Percentiles rank a stretch among this genome's conserved stretches.
Evolutionary conservation across 2,797 vertebrate species (phyloP).

Genomic region (Chrysocyon brachyurus): DNA sequence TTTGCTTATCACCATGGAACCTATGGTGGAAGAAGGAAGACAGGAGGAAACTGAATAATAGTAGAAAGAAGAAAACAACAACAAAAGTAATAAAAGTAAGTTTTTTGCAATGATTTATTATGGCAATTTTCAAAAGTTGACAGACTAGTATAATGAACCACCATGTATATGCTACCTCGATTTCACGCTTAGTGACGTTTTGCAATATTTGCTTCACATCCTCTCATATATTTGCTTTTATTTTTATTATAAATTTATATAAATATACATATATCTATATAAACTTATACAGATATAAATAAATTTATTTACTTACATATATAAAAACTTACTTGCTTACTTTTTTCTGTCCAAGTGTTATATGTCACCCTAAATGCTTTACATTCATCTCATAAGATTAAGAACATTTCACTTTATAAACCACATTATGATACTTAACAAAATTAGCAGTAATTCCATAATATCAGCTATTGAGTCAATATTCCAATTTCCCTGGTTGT

Average conservation of each 20-base stretch:
- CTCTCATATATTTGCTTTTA: background rate
- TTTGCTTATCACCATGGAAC: background rate
- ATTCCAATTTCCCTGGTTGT: background rate
- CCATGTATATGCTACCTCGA: background rate
- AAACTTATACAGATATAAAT: background rate
- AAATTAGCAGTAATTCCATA: background rate
- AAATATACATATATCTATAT: background rate
- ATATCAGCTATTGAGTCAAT: background rate
- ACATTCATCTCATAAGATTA: background rate
- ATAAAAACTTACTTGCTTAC: background rate
- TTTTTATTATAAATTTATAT: background rate
- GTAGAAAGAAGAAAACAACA: background rate
- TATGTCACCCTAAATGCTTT: conserved; percentile 1
- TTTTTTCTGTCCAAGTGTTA: background rate
- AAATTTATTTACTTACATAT: background rate
- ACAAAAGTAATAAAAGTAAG: background rate
- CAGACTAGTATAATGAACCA: background rate
- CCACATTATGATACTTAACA: background rate
- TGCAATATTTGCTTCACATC: background rate
- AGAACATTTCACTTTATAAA: conserved; percentile 28
- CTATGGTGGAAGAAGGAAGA: background rate
- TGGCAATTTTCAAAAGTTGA: conserved; percentile 38
- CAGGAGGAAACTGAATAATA: background rate
- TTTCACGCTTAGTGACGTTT: background rate
- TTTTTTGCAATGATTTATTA: background rate